Base-by-base conservation (phyloP, 2,888 invertebrate genomes). In the Hirtodrosophila histrioides region DNA sequence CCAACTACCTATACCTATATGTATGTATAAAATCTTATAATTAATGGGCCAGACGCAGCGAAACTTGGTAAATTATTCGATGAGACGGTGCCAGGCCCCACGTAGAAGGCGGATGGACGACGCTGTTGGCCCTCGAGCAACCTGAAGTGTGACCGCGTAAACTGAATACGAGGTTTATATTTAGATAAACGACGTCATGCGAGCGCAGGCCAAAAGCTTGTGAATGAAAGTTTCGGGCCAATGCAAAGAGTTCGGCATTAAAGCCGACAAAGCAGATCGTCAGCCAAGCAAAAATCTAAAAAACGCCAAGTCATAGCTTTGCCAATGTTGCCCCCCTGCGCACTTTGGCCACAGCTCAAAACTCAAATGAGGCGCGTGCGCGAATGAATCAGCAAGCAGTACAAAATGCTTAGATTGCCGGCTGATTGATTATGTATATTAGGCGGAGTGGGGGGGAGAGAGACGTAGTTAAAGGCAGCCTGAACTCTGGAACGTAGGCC, bases 181-280 rank as follows among this genome's bases (percentile, higher is more conserved):
- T 84, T 87, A 88, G 88, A 64, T 41, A 64, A 46, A 86, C 79
- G 81, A 87, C 89, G 88, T 88, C 89, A 89, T 84, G n/a, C 45
- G 17, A 27, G 5, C 4, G 27, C 31, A 51, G 11, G 8, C 17
- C 23, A 17, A 17, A 43, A 29, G 41, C 27, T 63, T 70, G 74
- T 85, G 78, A 87, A 86, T 80, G 80, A 86, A 83, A 85, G 85
- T 78, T 78, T 55, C 53, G 61, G 44, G 35, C 55, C 57, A 43
- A 36, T 36, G 50, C 48, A 53, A 54, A 51, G 54, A 62, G 37
- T 27, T 36, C 41, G 54, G 48, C 49, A 10, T 39, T 40, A 39
- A 53, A 53, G 65, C 68, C 64, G 51, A 70, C 55, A 75, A 66
- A 66, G 78, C 63, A 68, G 68, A 75, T 60, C 60, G 65, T 54